Evolutionary conservation across 2,888 invertebrate species (phyloP), one percentile per base, ranked within the genome.

Genomic region (Ophion ellenae): DNA sequence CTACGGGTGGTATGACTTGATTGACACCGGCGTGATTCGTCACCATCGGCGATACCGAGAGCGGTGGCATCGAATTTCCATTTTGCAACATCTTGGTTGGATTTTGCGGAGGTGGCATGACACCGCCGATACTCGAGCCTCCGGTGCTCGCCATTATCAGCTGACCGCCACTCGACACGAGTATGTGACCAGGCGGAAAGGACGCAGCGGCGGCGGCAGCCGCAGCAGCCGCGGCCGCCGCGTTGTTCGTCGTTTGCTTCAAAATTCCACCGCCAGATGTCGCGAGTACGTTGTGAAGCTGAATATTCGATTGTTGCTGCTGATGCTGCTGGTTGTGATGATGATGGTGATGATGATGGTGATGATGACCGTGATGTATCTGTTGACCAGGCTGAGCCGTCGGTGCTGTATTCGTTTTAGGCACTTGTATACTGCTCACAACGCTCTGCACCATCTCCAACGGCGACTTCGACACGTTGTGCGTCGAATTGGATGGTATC

Each of bases 401-500:
- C 64, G 92, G 88, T 77, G 90, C 89, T 45, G 90, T 90, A 75
- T 90, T 93, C n/a, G 90, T 90, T 82, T 93, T 93, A 10, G 95
- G 95, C 83, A 95, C 95, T 89, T 97, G 96, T 88, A 96, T 95
- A 91, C 96, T 96, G 87, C 96, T 96, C 76, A 97, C 97, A 3
- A 97, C 96, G 90, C 96, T 97, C 91, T 97, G 97, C 1, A 97
- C 97, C 97, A 97, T 97, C 94, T 97, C 97, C 67, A 97, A 92
- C 0, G 97, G 97, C 6, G 97, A 96, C 92, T 95, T 96, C 0
- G 95, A 94, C 4, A 95, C 94, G 5, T 93, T 92, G 28, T 94
- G 91, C 6, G 88, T 75, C 5, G 89, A 83, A 81, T 89, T 90
- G 0, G 82, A 70, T n/a, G 63, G 74, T 1, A 79, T 79, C 59